Conservation (phyloP, 2,888 invertebrate species). For the Agonum fuliginosum region DNA sequence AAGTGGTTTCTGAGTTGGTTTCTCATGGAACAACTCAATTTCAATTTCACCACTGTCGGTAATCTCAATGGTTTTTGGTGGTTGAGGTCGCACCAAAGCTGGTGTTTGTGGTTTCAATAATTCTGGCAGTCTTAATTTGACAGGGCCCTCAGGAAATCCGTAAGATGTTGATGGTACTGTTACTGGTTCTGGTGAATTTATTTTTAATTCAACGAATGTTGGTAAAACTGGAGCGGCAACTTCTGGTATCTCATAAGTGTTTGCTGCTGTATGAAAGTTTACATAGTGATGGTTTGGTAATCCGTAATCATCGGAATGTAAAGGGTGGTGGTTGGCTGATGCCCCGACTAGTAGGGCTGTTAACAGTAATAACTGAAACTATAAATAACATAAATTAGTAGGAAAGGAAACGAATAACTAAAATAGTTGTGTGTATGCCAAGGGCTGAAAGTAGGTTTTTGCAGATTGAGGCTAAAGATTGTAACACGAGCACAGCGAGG, state of each 20-base stretch:
- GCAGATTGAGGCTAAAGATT: too few species aligned
- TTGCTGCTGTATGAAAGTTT: not conserved
- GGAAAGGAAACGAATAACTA: too few species aligned
- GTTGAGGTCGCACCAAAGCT: not conserved
- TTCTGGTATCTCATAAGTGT: conserved; percentile 4
- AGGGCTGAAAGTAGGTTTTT: too few species aligned
- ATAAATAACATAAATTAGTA: not conserved
- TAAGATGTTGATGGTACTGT: conserved; percentile 28
- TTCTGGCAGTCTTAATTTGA: too few species aligned
- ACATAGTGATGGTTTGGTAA: not conserved
- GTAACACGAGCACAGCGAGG: too few species aligned
- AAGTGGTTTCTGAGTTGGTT: not conserved
- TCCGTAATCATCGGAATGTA: conserved; percentile 5
- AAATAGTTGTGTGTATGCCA: too few species aligned
- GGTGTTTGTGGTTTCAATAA: not conserved
- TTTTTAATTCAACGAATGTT: not conserved
- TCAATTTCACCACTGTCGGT: not conserved
- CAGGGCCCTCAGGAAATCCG: conserved; percentile 9
- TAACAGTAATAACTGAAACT: conserved; percentile 27
- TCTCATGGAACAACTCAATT: not conserved
- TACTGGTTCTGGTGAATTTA: not conserved
- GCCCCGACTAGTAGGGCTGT: not conserved
- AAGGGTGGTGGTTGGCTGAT: conserved; percentile 4
- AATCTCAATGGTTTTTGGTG: not conserved
- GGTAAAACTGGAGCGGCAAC: not conserved